Evolutionary conservation across 2,888 invertebrate genomes (phyloP).

Genomic region (Argyresthia albistria): DNA sequence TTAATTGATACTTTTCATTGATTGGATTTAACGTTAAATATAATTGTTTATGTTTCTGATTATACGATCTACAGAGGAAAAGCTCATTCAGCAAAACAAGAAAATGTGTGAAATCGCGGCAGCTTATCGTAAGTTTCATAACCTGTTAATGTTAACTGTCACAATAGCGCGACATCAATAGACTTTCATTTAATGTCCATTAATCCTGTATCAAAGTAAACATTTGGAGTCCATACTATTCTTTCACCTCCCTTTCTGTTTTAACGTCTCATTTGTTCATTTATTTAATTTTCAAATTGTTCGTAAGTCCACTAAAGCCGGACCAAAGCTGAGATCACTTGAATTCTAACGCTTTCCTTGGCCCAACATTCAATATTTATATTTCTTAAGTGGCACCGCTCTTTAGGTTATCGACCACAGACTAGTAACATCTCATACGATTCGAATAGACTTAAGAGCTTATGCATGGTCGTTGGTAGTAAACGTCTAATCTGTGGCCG

Average conservation of each 20-base stretch:
- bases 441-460: not conserved
- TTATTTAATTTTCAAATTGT: conserved; percentile 67
- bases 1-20: too few relatives aligned
- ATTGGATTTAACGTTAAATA: too few relatives aligned
- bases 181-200: too few relatives aligned
- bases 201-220: too few relatives aligned
- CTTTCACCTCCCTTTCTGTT: too few relatives aligned
- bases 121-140: too few relatives aligned
- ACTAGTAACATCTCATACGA: conserved; percentile 1
- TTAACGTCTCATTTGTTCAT: conserved; percentile 55
- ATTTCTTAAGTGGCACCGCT: conserved; percentile 67
- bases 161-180: too few relatives aligned
- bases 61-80: not conserved
- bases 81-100: not conserved
- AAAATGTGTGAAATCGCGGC: too few relatives aligned
- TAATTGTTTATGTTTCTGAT: too few relatives aligned
- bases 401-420: conserved; percentile 4
- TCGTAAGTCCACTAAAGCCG: conserved; percentile 61
- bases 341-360: conserved; percentile 72
- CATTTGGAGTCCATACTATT: too few relatives aligned
- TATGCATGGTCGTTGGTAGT: too few relatives aligned
- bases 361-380: conserved; percentile 68
- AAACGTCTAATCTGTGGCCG: conserved; percentile 2
- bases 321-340: conserved; percentile 63
- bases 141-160: too few relatives aligned